Evolutionary conservation across 2,797 vertebrate genomes (phyloP).

Genomic region (Sebastiscus albofasciatus): DNA sequence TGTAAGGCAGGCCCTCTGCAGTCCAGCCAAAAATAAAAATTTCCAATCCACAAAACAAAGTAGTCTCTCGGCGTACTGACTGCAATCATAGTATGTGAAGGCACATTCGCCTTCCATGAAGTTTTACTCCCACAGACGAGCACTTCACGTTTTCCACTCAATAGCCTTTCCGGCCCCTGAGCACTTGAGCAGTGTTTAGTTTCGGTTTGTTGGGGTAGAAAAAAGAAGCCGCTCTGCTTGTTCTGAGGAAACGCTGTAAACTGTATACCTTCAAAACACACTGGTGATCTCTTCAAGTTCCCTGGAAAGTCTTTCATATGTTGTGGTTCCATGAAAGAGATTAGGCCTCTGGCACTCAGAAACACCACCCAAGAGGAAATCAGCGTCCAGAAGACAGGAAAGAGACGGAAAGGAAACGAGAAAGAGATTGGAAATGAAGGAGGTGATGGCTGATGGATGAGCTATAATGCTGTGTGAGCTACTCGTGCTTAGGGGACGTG

Average conservation of each 20-base stretch:
- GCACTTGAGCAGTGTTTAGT: conserved; percentile 20
- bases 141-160: conserved; percentile 7
- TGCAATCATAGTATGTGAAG: neutral
- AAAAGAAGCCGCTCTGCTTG: conserved; percentile 4
- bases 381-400: conserved; percentile 16
- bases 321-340: conserved; percentile 37
- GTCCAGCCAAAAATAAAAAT: neutral
- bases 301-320: conserved; percentile 71
- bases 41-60: neutral
- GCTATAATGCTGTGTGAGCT: conserved; percentile 8
- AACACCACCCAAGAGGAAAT: conserved; percentile 40
- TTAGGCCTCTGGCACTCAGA: conserved; percentile 33
- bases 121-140: neutral
- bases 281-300: conserved; percentile 49
- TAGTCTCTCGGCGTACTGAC: neutral
- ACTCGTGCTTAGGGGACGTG: neutral
- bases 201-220: conserved; percentile 2
- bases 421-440: conserved; percentile 15
- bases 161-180: neutral
- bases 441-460: conserved; percentile 45
- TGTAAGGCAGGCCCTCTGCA: no score
- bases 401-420: neutral
- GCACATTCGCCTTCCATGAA: neutral
- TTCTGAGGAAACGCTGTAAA: conserved; percentile 45
- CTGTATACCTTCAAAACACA: conserved; percentile 44